phyloP scores from a whole-genome alignment of 2,797 vertebrate genomes.

The Anabas testudineus region DNA sequence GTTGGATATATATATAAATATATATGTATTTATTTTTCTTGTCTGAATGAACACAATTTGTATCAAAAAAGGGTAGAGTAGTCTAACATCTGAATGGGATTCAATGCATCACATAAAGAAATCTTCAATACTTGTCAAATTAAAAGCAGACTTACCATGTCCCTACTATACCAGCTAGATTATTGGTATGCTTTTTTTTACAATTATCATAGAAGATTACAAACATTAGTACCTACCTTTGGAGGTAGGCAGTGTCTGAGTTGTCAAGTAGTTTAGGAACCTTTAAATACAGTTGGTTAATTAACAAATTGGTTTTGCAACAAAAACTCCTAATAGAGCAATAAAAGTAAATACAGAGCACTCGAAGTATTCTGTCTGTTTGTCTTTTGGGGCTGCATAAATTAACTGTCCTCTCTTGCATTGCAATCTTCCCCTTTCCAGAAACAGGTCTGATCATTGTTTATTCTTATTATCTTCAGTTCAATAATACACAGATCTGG shows the following conservation, averaged over 20 bases:
- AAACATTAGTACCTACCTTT: too few species aligned
- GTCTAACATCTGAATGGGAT: neutral
- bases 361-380: neutral
- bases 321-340: neutral
- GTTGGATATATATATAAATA: neutral
- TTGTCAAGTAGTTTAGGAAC: too few species aligned
- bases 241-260: neutral
- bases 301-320: neutral
- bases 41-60: neutral
- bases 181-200: neutral
- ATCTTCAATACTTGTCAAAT: neutral
- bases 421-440: neutral
- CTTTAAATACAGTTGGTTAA: neutral
- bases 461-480: neutral
- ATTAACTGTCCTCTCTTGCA: neutral
- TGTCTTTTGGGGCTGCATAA: neutral
- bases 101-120: neutral
- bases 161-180: neutral
- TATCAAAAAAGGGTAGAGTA: neutral
- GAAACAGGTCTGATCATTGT: neutral
- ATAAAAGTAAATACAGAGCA: neutral
- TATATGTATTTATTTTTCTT: too few species aligned
- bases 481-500: neutral
- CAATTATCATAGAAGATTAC: neutral
- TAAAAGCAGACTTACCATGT: neutral